A percentile compares a stretch with the other conserved stretches of the same genome.
These are phyloP conservation scores for Girardia tigrina DNA, from an alignment of 2,888 invertebrate species.

Conservation along the genomic window DNA sequence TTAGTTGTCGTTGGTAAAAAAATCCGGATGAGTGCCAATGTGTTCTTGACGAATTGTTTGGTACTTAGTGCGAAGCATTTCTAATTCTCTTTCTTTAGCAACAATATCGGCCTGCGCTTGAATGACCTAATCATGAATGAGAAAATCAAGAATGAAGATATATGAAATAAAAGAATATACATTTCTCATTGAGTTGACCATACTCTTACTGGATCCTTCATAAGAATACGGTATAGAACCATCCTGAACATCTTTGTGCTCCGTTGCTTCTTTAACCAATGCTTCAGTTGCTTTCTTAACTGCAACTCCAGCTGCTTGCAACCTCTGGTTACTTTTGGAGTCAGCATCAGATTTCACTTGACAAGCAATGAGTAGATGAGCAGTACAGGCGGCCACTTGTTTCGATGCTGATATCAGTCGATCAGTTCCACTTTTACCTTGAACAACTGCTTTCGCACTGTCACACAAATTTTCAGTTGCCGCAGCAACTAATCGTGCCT, in stretches of 20 bases:
- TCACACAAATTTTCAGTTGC: constrained; percentile 60
- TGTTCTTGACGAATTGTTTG: constrained; percentile 26
- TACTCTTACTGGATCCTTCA: background rate
- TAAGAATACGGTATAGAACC: background rate
- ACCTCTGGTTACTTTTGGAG: background rate
- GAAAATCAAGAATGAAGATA: background rate
- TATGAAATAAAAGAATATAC: constrained; percentile 17
- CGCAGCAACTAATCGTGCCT: constrained; percentile 38
- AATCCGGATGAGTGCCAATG: background rate
- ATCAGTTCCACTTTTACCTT: constrained; percentile 63
- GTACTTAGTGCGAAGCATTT: constrained; percentile 10
- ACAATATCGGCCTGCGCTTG: constrained; percentile 29
- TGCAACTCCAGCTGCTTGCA: constrained; percentile 70
- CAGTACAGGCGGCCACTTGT: constrained; percentile 77
- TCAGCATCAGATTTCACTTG: constrained; percentile 86
- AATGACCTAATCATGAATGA: constrained; percentile 8
- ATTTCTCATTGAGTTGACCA: constrained; percentile 27
- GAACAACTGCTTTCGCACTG: constrained; percentile 86
- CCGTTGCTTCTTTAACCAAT: constrained; percentile 79
- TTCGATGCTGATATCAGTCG: constrained; percentile 86
- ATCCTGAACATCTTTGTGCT: constrained; percentile 44
- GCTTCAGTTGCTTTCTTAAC: constrained; percentile 95
- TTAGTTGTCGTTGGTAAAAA: background rate
- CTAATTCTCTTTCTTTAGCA: constrained; percentile 28
- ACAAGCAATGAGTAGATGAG: constrained; percentile 88